Evolutionary conservation across 2,797 vertebrate species (phyloP), one percentile per base, ranked within the genome.

Genomic region (Scolopax bukidnonensis): DNA sequence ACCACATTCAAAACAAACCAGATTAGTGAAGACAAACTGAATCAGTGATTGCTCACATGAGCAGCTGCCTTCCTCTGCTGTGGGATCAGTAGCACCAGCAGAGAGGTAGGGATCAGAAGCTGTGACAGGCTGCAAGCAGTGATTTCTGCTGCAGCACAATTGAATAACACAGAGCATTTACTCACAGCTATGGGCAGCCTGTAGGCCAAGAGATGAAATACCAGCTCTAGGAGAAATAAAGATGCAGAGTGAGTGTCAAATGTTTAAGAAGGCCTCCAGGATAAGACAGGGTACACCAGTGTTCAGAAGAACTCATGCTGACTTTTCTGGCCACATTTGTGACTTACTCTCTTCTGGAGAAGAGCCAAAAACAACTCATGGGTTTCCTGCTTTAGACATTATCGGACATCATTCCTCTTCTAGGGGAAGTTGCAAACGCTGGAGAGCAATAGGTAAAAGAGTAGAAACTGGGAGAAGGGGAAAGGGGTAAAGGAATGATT

Each of bases 171-270:
- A 40, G 59, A 89, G 27, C 43, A 33, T 48, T 65, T 67, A 27
- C 43, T 48, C 15, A 20, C 28, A 36, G 48, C 56, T 38, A 7
- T 2, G 6, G 53, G 28, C 16, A 78, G 41, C 33, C 56, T 51
- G 40, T 6, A 61, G 69, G 32, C 14, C 14, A 18, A 41, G 67
- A 0, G 1, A 27, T 19, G 23, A 36, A 51, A 25, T 1, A n/a
- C 16, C 41, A 53, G 11, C 33, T 40, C 8, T 4, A 51, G 19
- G 25, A 70, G 28, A 56, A 40, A 64, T 6, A 3, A 50, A 77
- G 51, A 57, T 2, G 11, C 28, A 38, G 41, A 64, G 40, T 0
- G 2, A 41, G 79, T 6, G 27, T 10, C 38, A 13, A 13, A 21
- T 32, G 6, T 1, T 38, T 43, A n/a, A 64, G 47, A 76, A 77